Evolutionary conservation across 1,140 invertebrate species (phyloP).

Genomic region (Pseudomyrmex sp.): DNA sequence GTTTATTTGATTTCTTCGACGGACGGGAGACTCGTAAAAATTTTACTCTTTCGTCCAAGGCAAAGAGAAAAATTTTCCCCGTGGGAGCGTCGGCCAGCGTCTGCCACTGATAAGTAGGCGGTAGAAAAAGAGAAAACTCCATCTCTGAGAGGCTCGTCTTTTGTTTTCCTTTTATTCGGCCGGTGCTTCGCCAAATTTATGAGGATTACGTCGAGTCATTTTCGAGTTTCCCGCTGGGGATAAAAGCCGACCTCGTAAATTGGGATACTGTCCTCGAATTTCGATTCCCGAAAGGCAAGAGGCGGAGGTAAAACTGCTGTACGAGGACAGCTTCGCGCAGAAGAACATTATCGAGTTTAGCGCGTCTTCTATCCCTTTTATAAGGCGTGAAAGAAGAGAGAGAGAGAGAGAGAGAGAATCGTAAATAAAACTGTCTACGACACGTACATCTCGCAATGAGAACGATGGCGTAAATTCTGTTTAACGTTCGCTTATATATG

Average conservation of each 20-base stretch:
- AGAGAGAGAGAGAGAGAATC: not conserved
- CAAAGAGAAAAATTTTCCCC: slow-evolving; percentile 40
- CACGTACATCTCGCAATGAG: not conserved
- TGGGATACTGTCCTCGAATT: slow-evolving; percentile 49
- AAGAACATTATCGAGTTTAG: slow-evolving; percentile 34
- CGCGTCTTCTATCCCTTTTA: not conserved
- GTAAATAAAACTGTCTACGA: not conserved
- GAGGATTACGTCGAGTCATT: slow-evolving; percentile 66
- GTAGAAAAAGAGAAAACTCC: slow-evolving; percentile 34
- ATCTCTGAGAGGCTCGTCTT: slow-evolving; percentile 34
- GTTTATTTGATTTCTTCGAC: slow-evolving; percentile 39
- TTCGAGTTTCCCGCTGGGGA: slow-evolving; percentile 61
- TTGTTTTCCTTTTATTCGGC: slow-evolving; percentile 54
- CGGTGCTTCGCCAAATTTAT: slow-evolving; percentile 62
- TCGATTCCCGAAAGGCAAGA: slow-evolving; percentile 2
- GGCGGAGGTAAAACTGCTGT: slow-evolving; percentile 18
- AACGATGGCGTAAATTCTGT: slow-evolving; percentile 8
- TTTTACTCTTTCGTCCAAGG: slow-evolving; percentile 39
- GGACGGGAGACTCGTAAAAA: slow-evolving; percentile 38
- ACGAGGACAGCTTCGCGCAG: not conserved
- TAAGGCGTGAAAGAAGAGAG: not conserved
- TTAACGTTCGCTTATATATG: not conserved
- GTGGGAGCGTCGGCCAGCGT: slow-evolving; percentile 26
- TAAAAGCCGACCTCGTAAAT: slow-evolving; percentile 69
- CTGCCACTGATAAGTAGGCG: slow-evolving; percentile 57